Base-by-base conservation (phyloP, 2,797 vertebrate species). In the Acrossocheilus fasciatus region DNA sequence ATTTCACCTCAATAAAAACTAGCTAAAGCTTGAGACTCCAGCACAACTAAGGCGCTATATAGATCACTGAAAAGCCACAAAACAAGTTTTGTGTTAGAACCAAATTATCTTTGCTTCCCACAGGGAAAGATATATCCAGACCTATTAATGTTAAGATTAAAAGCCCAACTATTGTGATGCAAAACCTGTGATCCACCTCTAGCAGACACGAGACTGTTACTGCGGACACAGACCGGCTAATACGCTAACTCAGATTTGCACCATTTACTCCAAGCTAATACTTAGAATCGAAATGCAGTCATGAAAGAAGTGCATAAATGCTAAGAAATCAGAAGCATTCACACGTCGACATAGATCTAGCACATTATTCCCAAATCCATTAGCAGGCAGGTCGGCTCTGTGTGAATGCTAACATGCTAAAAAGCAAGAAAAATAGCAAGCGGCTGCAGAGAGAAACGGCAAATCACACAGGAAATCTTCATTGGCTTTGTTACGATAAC, bases 331-430 rank as follows among this genome's bases (percentile, higher is more conserved):
- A 34, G 10, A 69, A 2, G 36, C 2, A n/a, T 43, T 2, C 17
- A n/a, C 4, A 57, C 17, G 15, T 4, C 12, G 26, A 34, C 11
- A 6, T 18, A 2, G 26, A 73, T n/a, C 4, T 47, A 43, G 17
- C 11, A 41, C 11, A 39, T 23, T 52, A 74, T 52, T 11, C 1
- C 50, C 11, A 52, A 82, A 81, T 74, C 20, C 47, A 23, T 75
- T 66, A 75, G 20, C 15, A 66, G 41, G 23, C 14, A 54, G 17
- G 15, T 74, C 43, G 26, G 43, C 34, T 66, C 69, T 79, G 50
- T 81, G 57, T 82, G n/a, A 45, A 81, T 75, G 85, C 85, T 86
- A 86, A 82, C 79, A 73, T 20, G 85, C 85, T 86, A 86, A 66
- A 76, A 81, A 70, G 54, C 41, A 43, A 54, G 70, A 66, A 18